These are phyloP conservation scores for Megaceryle torquata DNA, from an alignment of 2,113 vertebrate species.

Conservation along the genomic window DNA sequence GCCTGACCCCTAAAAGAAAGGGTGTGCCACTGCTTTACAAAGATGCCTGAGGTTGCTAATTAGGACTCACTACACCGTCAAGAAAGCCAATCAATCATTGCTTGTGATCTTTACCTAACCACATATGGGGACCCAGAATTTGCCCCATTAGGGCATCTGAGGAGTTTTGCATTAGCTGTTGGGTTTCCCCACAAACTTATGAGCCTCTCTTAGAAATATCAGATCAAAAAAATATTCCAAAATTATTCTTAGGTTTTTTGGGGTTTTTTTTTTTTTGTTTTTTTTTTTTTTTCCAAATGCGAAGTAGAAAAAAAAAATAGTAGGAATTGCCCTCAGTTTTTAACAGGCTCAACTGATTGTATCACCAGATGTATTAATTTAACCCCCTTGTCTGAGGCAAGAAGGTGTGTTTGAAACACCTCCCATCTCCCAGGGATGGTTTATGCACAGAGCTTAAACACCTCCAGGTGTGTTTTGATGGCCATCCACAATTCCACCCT, in stretches of 20 bases:
- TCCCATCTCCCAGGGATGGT: neutral
- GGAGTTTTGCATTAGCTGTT: neutral
- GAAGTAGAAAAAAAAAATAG: neutral
- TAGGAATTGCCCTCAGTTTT: neutral
- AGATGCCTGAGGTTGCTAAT: neutral
- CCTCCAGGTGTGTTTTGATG: neutral
- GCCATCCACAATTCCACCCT: neutral
- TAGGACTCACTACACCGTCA: neutral
- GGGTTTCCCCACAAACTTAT: neutral
- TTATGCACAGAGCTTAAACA: neutral
- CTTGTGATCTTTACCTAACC: neutral
- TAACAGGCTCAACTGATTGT: neutral
- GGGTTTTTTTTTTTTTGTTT: neutral
- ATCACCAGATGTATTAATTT: neutral
- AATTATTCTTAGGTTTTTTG: neutral
- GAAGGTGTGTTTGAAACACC: neutral
- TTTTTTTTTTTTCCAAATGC: neutral
- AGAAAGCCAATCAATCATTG: neutral
- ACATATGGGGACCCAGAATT: neutral
- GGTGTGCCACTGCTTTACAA: neutral
- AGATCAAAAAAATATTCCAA: neutral
- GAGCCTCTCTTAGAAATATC: neutral
- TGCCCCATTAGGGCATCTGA: neutral
- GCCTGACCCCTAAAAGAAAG: neutral
- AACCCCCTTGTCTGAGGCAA: neutral